These are phyloP conservation scores for Nettapus auritus DNA, from an alignment of 2,113 vertebrate genomes.

Conservation along the genomic window DNA sequence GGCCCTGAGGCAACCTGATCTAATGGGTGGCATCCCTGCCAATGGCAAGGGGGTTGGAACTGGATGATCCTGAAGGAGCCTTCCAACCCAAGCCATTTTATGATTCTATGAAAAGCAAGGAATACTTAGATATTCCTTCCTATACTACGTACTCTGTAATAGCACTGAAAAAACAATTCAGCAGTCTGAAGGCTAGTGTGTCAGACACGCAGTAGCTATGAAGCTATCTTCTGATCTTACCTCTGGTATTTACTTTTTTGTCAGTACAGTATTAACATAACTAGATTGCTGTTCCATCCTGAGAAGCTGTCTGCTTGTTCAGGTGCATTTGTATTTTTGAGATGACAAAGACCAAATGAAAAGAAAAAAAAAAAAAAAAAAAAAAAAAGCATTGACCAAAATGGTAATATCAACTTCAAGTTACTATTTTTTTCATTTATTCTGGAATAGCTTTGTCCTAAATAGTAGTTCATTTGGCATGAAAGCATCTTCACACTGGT, in stretches of 20 bases:
- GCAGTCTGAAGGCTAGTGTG: not conserved
- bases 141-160: not conserved
- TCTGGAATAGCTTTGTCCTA: conserved; percentile 15
- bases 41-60: no score
- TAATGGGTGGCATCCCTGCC: no score
- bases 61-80: no score
- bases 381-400: conserved; percentile 54
- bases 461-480: conserved; percentile 45
- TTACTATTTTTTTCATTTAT: conserved; percentile 43
- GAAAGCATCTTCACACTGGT: conserved; percentile 52
- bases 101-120: not conserved
- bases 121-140: not conserved
- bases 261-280: not conserved
- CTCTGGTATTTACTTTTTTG: not conserved
- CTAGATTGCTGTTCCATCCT: conserved; percentile 55
- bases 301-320: conserved; percentile 57
- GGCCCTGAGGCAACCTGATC: no score
- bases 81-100: no score
- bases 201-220: not conserved
- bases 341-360: conserved; percentile 52
- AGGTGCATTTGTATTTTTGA: conserved; percentile 71
- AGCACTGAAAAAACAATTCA: not conserved
- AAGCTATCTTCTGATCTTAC: conserved; percentile 14
- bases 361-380: conserved; percentile 31
- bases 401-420: conserved; percentile 62